Conservation (phyloP, 2,797 vertebrate species). For the Enteromius argenteus region DNA sequence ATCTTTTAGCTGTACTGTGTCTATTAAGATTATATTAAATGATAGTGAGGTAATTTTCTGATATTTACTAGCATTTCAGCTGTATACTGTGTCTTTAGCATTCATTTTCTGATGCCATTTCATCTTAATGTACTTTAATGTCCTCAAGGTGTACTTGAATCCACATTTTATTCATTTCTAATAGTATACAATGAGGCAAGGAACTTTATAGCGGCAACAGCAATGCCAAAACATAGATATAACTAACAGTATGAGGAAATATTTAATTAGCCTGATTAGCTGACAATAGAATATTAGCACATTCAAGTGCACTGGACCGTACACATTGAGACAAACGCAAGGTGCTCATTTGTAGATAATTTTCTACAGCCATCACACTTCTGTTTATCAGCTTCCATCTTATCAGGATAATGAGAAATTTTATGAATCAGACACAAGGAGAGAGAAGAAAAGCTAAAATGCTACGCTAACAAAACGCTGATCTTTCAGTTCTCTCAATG, state of each 20-base stretch:
- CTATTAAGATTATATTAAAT: neutral
- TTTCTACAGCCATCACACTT: neutral
- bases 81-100: neutral
- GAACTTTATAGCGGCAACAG: neutral
- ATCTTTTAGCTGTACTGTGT: neutral
- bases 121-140: neutral
- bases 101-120: neutral
- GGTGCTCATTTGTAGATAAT: constrained; percentile 29
- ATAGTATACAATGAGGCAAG: neutral
- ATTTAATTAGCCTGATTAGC: constrained; percentile 19
- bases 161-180: neutral
- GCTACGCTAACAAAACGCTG: constrained; percentile 46
- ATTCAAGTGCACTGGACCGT: neutral
- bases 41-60: neutral
- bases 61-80: neutral
- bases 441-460: constrained; percentile 41
- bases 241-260: constrained; percentile 10
- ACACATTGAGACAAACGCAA: neutral
- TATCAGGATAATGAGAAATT: constrained; percentile 34
- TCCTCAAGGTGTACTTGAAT: neutral
- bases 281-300: constrained; percentile 20
- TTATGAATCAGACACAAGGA: neutral
- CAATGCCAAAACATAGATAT: constrained; percentile 10
- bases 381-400: constrained; percentile 22
- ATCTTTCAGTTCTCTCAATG: constrained; percentile 37